A percentile compares a stretch with the other conserved stretches of the same genome.
phyloP scores from a whole-genome alignment of 1,140 invertebrate genomes.

The Drosophila lini region DNA sequence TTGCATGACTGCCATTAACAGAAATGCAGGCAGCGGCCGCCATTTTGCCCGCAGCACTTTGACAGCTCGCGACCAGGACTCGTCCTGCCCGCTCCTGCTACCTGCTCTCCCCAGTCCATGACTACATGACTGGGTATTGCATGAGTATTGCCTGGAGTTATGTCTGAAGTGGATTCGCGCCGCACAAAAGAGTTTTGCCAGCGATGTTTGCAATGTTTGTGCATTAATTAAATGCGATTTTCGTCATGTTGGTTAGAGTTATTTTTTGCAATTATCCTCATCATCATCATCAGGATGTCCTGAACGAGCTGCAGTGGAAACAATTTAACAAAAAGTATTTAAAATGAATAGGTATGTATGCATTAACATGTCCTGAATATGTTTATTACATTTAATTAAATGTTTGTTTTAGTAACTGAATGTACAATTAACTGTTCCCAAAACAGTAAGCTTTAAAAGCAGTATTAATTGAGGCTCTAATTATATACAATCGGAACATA shows the following conservation, averaged over 20 bases:
- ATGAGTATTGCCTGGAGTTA: slow-evolving; percentile 44
- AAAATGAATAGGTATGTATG: too few relatives aligned
- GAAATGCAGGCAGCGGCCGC: slow-evolving; percentile 43
- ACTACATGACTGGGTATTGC: neutral
- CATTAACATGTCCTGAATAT: neutral
- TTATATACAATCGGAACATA: neutral
- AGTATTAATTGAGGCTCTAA: neutral
- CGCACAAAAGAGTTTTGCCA: slow-evolving; percentile 40
- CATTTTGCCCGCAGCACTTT: slow-evolving; percentile 66
- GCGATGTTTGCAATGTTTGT: slow-evolving; percentile 50
- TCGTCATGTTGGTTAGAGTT: slow-evolving; percentile 43
- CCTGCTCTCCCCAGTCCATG: neutral
- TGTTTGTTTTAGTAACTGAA: neutral
- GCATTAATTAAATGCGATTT: slow-evolving; percentile 76
- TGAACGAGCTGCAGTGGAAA: slow-evolving; percentile 14
- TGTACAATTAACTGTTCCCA: neutral
- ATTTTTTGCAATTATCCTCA: slow-evolving; percentile 26
- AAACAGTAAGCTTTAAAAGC: neutral
- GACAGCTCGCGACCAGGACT: slow-evolving; percentile 46
- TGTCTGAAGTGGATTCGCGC: slow-evolving; percentile 65
- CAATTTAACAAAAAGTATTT: neutral
- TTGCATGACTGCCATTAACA: slow-evolving; percentile 50
- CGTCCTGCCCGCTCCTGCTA: neutral
- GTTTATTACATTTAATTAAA: neutral
- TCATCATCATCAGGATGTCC: slow-evolving; percentile 38